Conservation (phyloP, 2,888 invertebrate genomes). For the Lycaena phlaeas region DNA sequence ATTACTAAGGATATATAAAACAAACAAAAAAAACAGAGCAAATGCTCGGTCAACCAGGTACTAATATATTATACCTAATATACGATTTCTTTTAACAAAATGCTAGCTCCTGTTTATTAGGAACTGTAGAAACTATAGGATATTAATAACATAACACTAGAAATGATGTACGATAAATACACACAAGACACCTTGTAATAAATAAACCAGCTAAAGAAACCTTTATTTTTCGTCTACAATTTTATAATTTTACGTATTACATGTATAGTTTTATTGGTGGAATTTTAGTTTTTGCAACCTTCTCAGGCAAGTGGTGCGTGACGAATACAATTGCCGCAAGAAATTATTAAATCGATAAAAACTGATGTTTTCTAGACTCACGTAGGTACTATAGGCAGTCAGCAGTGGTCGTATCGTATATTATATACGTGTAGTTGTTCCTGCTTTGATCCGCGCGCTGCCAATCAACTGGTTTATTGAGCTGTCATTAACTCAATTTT, state of each 20-base stretch:
- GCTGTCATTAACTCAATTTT: not conserved
- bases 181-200: no score
- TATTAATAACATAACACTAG: no score
- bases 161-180: no score
- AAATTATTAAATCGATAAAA: conserved; percentile 21
- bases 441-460: not conserved
- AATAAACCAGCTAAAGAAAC: no score
- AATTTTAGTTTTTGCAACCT: conserved; percentile 21
- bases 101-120: no score
- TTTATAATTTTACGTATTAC: conserved; percentile 3
- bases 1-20: no score
- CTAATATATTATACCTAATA: no score
- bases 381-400: not conserved
- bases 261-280: conserved; percentile 18
- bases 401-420: conserved; percentile 1
- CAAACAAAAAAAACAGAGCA: no score
- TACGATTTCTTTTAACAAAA: no score
- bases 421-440: not conserved
- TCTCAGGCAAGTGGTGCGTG: conserved; percentile 22
- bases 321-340: conserved; percentile 21
- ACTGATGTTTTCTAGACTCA: conserved; percentile 11
- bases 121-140: no score
- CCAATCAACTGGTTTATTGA: not conserved
- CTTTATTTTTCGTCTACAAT: no score
- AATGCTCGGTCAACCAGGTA: no score